Percentiles rank a stretch among this genome's conserved stretches.
These are phyloP conservation scores for Caenorhabditis doughertyi DNA, from an alignment of 2,888 invertebrate species.

Conservation along the genomic window DNA sequence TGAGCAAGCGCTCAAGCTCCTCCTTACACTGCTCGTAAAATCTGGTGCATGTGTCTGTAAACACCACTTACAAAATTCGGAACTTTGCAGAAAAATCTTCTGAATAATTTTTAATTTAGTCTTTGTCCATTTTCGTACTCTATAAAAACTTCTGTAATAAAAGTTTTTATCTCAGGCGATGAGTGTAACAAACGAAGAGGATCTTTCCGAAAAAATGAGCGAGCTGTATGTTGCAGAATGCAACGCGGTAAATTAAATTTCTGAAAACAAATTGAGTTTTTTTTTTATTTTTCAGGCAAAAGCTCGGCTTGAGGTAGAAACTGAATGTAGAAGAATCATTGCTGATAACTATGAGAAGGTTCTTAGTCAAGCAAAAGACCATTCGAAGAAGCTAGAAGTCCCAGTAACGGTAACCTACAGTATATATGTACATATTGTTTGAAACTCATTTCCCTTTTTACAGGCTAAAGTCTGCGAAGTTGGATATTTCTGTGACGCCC, in stretches of 20 bases:
- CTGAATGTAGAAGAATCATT: slow-evolving; percentile 28
- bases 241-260: slow-evolving; percentile 16
- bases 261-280: background rate
- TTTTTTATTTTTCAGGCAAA: slow-evolving; percentile 12
- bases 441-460: background rate
- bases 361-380: slow-evolving; percentile 8
- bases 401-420: slow-evolving; percentile 22
- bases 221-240: slow-evolving; percentile 43
- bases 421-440: background rate
- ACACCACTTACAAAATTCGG: background rate
- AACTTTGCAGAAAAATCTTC: background rate
- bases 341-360: slow-evolving; percentile 34
- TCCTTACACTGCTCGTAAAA: slow-evolving; percentile 10
- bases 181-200: background rate
- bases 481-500: slow-evolving; percentile 56
- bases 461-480: slow-evolving; percentile 55
- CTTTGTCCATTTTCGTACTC: slow-evolving; percentile 4
- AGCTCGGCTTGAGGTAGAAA: slow-evolving; percentile 41
- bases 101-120: too few species aligned
- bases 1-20: too few species aligned
- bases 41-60: background rate
- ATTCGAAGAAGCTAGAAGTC: slow-evolving; percentile 43
- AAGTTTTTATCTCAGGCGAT: slow-evolving; percentile 19
- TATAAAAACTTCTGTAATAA: too few species aligned
- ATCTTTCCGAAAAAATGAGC: slow-evolving; percentile 32